Conservation (phyloP, 2,113 vertebrate species). For the Gambusia affinis region DNA sequence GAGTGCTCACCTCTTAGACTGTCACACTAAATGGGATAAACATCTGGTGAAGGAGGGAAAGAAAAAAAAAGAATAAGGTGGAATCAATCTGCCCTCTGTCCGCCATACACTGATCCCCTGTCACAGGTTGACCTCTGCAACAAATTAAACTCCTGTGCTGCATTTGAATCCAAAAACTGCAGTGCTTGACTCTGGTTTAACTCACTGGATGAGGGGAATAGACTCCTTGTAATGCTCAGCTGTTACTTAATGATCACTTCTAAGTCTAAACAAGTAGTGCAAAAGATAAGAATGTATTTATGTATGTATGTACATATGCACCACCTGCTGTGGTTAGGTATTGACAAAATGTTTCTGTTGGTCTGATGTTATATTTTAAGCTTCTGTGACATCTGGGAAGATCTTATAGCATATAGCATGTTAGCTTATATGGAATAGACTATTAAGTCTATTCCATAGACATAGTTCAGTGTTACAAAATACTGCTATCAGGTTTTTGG, state of each 20-base stretch:
- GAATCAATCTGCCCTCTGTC: slow-evolving; percentile 68
- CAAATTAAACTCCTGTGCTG: slow-evolving; percentile 53
- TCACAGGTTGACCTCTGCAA: slow-evolving; percentile 58
- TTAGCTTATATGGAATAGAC: too few species aligned
- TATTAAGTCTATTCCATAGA: too few species aligned
- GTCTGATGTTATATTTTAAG: too few species aligned
- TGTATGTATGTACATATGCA: too few species aligned
- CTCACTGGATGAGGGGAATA: slow-evolving; percentile 12
- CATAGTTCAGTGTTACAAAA: not conserved
- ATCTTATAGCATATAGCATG: too few species aligned
- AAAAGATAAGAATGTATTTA: not conserved
- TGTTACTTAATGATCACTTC: slow-evolving; percentile 3
- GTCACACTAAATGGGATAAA: slow-evolving; percentile 66
- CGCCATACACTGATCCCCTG: slow-evolving; percentile 64
- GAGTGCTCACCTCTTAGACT: slow-evolving; percentile 30
- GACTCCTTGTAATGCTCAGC: slow-evolving; percentile 6
- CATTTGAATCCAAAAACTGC: slow-evolving; percentile 57
- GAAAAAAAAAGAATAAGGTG: slow-evolving; percentile 55
- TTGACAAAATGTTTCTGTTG: too few species aligned
- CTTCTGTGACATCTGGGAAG: too few species aligned
- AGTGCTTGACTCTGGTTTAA: slow-evolving; percentile 8
- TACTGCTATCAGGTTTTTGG: not conserved
- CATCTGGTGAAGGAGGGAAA: slow-evolving; percentile 43
- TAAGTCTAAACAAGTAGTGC: not conserved
- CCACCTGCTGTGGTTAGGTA: too few species aligned